These are phyloP conservation scores for Mermis nigrescens DNA, from an alignment of 2,888 invertebrate genomes.

Conservation along the genomic window DNA sequence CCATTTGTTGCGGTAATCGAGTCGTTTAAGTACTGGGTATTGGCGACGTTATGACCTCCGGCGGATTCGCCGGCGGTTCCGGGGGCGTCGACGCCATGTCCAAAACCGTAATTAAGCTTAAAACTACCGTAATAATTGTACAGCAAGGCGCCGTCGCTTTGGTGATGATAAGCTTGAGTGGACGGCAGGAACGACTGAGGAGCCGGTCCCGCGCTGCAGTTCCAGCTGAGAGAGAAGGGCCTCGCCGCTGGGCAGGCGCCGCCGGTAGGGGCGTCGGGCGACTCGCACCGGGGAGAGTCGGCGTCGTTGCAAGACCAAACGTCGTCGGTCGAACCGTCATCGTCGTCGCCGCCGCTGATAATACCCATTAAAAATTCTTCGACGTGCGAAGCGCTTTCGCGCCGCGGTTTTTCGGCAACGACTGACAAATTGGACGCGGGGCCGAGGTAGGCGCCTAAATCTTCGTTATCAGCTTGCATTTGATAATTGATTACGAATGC, in stretches of 20 bases:
- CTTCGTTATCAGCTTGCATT: too few species aligned
- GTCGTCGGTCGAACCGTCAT: background rate
- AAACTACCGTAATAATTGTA: too few species aligned
- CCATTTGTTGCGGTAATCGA: too few species aligned
- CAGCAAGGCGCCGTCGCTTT: too few species aligned
- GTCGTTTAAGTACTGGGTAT: too few species aligned
- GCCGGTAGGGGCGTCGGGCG: too few species aligned
- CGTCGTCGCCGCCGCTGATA: background rate
- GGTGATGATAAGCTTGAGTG: background rate
- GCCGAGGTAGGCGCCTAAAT: too few species aligned
- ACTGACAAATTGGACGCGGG: too few species aligned
- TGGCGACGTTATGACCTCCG: background rate
- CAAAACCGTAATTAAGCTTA: too few species aligned
- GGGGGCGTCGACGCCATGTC: background rate
- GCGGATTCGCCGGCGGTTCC: background rate
- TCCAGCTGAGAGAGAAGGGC: background rate
- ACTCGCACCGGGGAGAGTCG: background rate
- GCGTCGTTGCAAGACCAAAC: background rate
- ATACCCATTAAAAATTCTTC: conserved; percentile 49
- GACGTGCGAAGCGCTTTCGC: conserved; percentile 45
- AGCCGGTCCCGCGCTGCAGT: background rate
- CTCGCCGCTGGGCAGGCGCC: too few species aligned
- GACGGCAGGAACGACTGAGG: background rate
- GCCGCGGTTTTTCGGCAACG: conserved; percentile 42
- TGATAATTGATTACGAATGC: too few species aligned